Conservation (phyloP, 2,113 vertebrate species). For the Odobenus rosmarus region DNA sequence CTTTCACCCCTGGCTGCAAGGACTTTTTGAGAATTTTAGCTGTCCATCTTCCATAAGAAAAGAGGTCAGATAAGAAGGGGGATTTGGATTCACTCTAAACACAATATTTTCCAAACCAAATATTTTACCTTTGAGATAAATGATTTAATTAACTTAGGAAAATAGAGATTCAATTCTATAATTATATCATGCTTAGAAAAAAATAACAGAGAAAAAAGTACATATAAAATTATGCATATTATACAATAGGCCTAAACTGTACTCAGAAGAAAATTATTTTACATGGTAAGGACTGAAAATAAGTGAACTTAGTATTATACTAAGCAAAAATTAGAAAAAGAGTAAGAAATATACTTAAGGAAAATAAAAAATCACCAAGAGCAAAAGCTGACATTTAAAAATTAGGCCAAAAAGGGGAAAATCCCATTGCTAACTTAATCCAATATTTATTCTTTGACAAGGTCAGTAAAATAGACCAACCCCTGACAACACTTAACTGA, state of each 20-base stretch:
- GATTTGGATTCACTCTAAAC: neutral
- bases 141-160: neutral
- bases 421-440: neutral
- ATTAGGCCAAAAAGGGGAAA: neutral
- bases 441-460: slow-evolving; percentile 7
- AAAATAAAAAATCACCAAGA: neutral
- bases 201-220: neutral
- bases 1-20: neutral
- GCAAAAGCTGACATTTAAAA: neutral
- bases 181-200: neutral
- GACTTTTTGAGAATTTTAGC: neutral
- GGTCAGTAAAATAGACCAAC: neutral
- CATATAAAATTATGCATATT: neutral
- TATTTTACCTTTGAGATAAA: neutral
- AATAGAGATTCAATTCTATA: neutral
- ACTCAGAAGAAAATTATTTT: neutral
- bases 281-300: neutral
- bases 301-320: neutral
- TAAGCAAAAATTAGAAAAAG: neutral
- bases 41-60: neutral
- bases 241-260: neutral
- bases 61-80: neutral
- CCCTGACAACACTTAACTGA: neutral
- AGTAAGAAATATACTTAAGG: neutral
- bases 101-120: neutral